Evolutionary conservation across 2,888 invertebrate genomes (phyloP).

Genomic region (Elysia crispata): DNA sequence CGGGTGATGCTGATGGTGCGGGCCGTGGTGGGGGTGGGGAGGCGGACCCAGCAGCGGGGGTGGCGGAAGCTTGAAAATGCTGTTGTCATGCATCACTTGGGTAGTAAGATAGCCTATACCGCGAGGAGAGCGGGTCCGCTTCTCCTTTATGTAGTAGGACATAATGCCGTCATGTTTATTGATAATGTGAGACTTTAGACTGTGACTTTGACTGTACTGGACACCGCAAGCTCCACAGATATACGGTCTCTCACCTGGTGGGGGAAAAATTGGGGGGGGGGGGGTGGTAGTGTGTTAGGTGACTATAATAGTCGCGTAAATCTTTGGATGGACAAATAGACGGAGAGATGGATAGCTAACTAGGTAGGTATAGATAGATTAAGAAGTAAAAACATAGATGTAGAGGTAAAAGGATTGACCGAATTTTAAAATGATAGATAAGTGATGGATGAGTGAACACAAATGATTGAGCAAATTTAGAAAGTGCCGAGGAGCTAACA

Average conservation of each 20-base stretch:
- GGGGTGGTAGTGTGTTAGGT: no score
- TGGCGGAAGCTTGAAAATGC: conserved; percentile 65
- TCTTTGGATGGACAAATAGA: neutral
- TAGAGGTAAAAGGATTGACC: neutral
- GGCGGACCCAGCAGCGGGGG: conserved; percentile 49
- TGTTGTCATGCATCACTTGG: conserved; percentile 61
- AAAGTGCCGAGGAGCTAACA: no score
- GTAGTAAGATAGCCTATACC: conserved; percentile 71
- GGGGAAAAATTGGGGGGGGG: no score
- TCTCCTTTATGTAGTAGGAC: conserved; percentile 77
- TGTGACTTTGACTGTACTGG: conserved; percentile 77
- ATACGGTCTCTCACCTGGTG: conserved; percentile 77
- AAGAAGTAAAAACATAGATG: neutral
- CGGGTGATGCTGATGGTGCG: no score
- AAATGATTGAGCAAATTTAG: neutral
- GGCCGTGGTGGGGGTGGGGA: conserved; percentile 34
- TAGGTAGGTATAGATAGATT: neutral
- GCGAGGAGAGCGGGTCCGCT: conserved; percentile 70
- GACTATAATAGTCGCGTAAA: neutral
- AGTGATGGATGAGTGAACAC: neutral
- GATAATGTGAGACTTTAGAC: conserved; percentile 77
- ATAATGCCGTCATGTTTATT: conserved; percentile 77
- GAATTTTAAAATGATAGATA: conserved; percentile 16
- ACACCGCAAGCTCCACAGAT: conserved; percentile 77
- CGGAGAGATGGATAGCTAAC: neutral